Evolutionary conservation across 1,140 invertebrate genomes (phyloP), one percentile per base, ranked within the genome.

Genomic region (Anadara kagoshimensis): DNA sequence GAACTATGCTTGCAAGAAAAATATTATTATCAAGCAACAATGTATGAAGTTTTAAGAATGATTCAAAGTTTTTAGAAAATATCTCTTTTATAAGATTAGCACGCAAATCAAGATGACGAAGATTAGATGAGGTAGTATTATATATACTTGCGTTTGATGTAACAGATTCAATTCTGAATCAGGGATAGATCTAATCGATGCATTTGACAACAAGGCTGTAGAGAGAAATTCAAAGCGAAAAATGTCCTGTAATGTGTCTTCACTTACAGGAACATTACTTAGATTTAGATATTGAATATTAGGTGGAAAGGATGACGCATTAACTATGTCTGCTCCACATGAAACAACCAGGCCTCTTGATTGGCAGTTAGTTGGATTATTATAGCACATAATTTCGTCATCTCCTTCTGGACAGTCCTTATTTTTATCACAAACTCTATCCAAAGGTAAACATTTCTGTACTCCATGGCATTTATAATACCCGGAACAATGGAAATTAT

Each of bases 301-400:
- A 36, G 7, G 29, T 3, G 29, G 29, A 36, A 36, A 36, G 7
- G 29, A 36, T 7, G 29, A 36, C 29, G 45, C 4, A n/a, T 16
- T 51, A 8, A 20, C 14, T 45, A 49, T 22, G 43, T 22, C 12
- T 20, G 18, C 18, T 2, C 10, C 14, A 26, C 75, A 71, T 14
- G n/a, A 26, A 24, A 20, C 24, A 44, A 41, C 14, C 0, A 53
- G 29, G 16, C 70, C 77, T 36, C 49, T 12, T 54, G 69, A 78
- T 7, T 7, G 12, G 56, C 73, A 76, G 1, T 54, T 44, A 36
- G 8, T 8, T n/a, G 77, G 77, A 44, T 66, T 53, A 10, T 73
- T 53, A 11, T 61, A 14, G 45, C 76, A 78, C 18, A 63, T 16
- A 3, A 63, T 43, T 51, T 81, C 79, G 45, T 81, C 65, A 26